These are phyloP conservation scores for Vombatus ursinus DNA, from an alignment of 2,113 vertebrate species.

Conservation along the genomic window DNA sequence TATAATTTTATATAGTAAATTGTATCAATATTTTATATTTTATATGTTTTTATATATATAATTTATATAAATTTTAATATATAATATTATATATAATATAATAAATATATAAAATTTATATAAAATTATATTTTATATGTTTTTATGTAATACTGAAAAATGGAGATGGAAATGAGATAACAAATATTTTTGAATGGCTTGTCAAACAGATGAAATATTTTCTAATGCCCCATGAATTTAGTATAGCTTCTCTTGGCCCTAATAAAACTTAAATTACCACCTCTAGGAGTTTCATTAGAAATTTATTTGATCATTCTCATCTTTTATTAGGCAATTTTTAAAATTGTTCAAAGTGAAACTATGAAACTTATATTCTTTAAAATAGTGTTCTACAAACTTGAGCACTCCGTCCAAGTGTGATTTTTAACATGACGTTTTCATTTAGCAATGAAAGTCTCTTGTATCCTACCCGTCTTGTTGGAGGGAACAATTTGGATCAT, in stretches of 20 bases:
- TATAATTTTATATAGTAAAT: too few species aligned
- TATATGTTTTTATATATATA: too few species aligned
- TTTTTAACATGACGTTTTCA: neutral
- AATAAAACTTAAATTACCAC: constrained; percentile 19
- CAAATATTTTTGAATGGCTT: neutral
- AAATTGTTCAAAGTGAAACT: neutral
- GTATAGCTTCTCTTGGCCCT: neutral
- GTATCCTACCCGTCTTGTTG: too few species aligned
- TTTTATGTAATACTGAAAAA: neutral
- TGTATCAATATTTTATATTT: too few species aligned
- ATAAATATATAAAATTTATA: too few species aligned
- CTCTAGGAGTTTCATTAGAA: neutral
- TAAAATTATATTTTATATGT: too few species aligned
- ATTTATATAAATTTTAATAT: too few species aligned
- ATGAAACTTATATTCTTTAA: neutral
- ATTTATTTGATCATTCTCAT: neutral
- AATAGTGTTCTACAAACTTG: neutral
- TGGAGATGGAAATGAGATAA: neutral
- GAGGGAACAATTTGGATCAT: too few species aligned
- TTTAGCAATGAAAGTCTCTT: too few species aligned
- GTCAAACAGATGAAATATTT: neutral
- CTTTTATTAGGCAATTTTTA: neutral
- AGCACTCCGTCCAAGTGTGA: neutral
- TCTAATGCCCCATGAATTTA: neutral
- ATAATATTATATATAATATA: too few species aligned